Percentiles rank a stretch among this genome's conserved stretches.
Evolutionary conservation across 2,888 invertebrate species (phyloP).

Genomic region (Doris montereyensis): DNA sequence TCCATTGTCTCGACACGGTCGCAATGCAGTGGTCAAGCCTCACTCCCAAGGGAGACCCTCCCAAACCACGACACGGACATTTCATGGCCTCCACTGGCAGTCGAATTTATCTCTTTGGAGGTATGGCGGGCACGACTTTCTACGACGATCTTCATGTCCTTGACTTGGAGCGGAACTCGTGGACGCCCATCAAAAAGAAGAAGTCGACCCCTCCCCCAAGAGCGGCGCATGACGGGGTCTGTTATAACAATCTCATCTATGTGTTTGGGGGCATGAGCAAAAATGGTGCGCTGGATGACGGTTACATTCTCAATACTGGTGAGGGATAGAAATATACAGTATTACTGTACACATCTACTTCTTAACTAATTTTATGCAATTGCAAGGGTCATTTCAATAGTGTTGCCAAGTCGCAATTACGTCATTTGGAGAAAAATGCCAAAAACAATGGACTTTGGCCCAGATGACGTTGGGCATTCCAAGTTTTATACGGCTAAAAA

Average conservation of each 20-base stretch:
- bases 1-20: slow-evolving; percentile 64
- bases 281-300: slow-evolving; percentile 70
- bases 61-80: slow-evolving; percentile 72
- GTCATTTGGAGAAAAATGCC: too few relatives aligned
- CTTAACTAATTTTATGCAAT: too few relatives aligned
- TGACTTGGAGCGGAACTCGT: slow-evolving; percentile 63
- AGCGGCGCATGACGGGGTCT: slow-evolving; percentile 69
- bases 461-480: too few relatives aligned
- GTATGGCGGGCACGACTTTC: slow-evolving; percentile 69
- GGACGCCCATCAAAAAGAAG: slow-evolving; percentile 64
- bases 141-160: slow-evolving; percentile 71
- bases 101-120: slow-evolving; percentile 70
- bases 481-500: too few relatives aligned
- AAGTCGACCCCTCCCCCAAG: slow-evolving; percentile 63
- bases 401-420: too few relatives aligned
- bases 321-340: slow-evolving; percentile 39
- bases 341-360: too few relatives aligned
- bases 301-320: slow-evolving; percentile 68
- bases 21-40: slow-evolving; percentile 64
- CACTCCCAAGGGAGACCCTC: slow-evolving; percentile 63
- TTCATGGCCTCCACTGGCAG: slow-evolving; percentile 63
- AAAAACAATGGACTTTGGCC: too few relatives aligned
- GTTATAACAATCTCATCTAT: slow-evolving; percentile 58
- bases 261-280: slow-evolving; percentile 72
- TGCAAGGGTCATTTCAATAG: too few relatives aligned